Evolutionary conservation across 1,140 invertebrate species (phyloP), one percentile per base, ranked within the genome.

Genomic region (Lepidotrigona ventralis): DNA sequence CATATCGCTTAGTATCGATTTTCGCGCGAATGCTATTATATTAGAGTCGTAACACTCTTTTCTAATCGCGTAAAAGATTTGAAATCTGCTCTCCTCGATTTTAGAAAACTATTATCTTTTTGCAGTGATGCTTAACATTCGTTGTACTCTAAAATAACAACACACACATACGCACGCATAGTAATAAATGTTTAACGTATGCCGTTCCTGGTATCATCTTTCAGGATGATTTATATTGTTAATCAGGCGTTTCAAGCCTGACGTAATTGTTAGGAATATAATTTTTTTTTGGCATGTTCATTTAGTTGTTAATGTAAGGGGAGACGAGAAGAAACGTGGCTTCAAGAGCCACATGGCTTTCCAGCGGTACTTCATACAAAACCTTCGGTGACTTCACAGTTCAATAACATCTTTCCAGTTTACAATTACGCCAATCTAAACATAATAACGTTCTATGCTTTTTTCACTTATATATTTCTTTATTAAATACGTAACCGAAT

Each of bases 341-440:
- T 68, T 74, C 81, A 60, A 23, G 66, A 26, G 19, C 80, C 80
- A 82, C 64, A 69, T 82, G 80, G 73, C 80, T 76, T 60, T 74
- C n/a, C 15, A 19, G n/a, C 33, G 33, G 12, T 58, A 46, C 64
- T 12, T 19, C 19, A 11, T 17, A 21, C 33, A 8, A 29, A 29
- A 54, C 54, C 63, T 14, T 21, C 14, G 46, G 14, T 0, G 21
- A 73, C 69, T 73, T 60, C 15, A 17, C 3, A n/a, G 21, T 58
- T 17, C 39, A 1, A 51, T 26, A 15, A 46, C 15, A 4, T 71
- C 14, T 19, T 71, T 17, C n/a, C 15, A 17, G 1, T n/a, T 46
- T 70, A 46, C 14, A 21, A 26, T 19, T 26, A 2, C 6, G 9
- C 0, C 46, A 51, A 11, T 11, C 8, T 26, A 71, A 68, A 66